These are phyloP conservation scores for Ursus arctos DNA, from an alignment of 2,113 vertebrate species.

Conservation along the genomic window DNA sequence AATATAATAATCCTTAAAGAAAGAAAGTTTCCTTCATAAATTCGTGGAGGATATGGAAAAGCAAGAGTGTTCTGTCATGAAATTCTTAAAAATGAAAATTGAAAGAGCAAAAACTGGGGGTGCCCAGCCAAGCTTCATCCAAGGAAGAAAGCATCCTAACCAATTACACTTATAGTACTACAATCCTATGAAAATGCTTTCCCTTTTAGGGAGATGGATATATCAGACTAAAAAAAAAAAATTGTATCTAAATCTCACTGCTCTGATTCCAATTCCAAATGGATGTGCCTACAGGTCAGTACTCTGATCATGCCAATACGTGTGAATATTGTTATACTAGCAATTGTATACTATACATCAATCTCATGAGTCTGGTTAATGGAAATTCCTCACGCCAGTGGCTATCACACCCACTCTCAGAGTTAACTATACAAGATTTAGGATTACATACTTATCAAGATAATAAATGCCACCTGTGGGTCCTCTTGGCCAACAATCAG, in stretches of 20 bases:
- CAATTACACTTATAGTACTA: not conserved
- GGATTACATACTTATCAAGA: not conserved
- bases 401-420: not conserved
- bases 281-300: not conserved
- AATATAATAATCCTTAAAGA: conserved; percentile 16
- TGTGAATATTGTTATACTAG: not conserved
- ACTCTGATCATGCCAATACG: not conserved
- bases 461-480: not conserved
- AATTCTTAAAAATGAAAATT: conserved; percentile 45
- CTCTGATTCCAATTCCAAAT: not conserved
- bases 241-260: not conserved
- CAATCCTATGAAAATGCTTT: not conserved
- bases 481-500: not conserved
- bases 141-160: not conserved
- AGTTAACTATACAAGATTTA: not conserved
- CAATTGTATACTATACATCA: not conserved
- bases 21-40: conserved; percentile 5
- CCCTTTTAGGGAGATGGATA: not conserved
- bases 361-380: not conserved
- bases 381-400: not conserved
- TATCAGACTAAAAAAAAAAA: not conserved
- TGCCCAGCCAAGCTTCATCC: not conserved
- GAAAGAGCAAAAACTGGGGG: not conserved
- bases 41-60: not conserved
- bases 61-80: not conserved